These are phyloP conservation scores for Rhagophthalmus giganteus DNA, from an alignment of 2,888 invertebrate genomes.

Conservation along the genomic window DNA sequence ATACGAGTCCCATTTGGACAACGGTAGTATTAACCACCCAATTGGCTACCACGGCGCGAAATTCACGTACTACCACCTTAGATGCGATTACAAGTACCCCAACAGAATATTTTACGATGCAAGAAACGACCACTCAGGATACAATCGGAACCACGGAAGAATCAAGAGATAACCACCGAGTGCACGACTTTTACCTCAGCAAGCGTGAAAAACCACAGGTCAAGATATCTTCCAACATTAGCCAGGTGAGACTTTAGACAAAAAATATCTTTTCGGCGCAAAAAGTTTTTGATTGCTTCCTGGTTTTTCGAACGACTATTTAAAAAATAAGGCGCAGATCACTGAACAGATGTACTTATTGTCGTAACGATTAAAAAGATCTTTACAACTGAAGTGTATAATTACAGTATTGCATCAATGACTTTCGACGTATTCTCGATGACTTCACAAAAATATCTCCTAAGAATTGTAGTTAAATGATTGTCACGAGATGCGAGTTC, in stretches of 20 bases:
- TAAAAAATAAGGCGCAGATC: too few relatives aligned
- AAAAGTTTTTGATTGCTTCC: too few relatives aligned
- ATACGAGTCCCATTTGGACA: conserved; percentile 49
- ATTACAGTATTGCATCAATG: conserved; percentile 4
- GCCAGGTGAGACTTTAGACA: conserved; percentile 47
- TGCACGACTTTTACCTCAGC: conserved; percentile 53
- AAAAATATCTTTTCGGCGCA: too few relatives aligned
- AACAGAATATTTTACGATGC: conserved; percentile 52
- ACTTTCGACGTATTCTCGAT: too few relatives aligned
- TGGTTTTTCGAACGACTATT: too few relatives aligned
- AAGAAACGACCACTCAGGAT: conserved; percentile 62
- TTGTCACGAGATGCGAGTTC: too few relatives aligned
- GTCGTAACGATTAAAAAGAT: too few relatives aligned
- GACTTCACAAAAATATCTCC: too few relatives aligned
- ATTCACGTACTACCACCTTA: conserved; percentile 52
- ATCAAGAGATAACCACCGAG: conserved; percentile 59
- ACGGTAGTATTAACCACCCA: conserved; percentile 56
- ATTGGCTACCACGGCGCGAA: conserved; percentile 52
- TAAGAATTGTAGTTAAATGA: too few relatives aligned
- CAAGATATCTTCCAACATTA: conserved; percentile 52
- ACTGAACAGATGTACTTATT: too few relatives aligned
- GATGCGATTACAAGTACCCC: conserved; percentile 39
- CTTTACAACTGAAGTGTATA: too few relatives aligned
- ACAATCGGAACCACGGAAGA: conserved; percentile 57
- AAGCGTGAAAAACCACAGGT: conserved; percentile 52